Conservation (phyloP, 2,888 invertebrate genomes). For the Ischnura elegans region DNA sequence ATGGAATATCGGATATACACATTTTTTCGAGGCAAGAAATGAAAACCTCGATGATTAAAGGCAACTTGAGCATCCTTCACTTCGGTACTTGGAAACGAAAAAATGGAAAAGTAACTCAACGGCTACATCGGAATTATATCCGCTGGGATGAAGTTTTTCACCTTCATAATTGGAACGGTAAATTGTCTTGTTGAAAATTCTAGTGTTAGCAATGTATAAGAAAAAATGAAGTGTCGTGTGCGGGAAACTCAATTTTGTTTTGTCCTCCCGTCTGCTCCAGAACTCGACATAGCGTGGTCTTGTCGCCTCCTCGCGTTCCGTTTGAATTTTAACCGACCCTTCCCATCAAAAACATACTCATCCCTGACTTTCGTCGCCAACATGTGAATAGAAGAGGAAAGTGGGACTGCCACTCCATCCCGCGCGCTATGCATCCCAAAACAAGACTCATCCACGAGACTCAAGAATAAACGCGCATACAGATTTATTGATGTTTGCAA, state of each 20-base stretch:
- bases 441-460: background rate
- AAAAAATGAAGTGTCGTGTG: background rate
- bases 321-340: background rate
- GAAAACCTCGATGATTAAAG: too few relatives aligned
- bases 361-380: background rate
- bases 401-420: background rate
- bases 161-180: too few relatives aligned
- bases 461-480: too few relatives aligned
- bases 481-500: too few relatives aligned
- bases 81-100: too few relatives aligned
- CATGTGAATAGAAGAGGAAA: background rate
- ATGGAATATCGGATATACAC: too few relatives aligned
- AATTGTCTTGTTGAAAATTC: background rate
- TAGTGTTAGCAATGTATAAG: background rate
- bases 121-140: too few relatives aligned
- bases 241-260: background rate
- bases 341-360: background rate
- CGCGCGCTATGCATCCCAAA: background rate
- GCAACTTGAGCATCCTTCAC: too few relatives aligned
- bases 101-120: too few relatives aligned
- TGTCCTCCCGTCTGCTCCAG: background rate
- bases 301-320: background rate
- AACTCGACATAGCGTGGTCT: background rate
- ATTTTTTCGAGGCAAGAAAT: too few relatives aligned
- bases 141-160: too few relatives aligned